phyloP scores from a whole-genome alignment of 1,140 invertebrate species.

The Akabosia matsudoensis region DNA sequence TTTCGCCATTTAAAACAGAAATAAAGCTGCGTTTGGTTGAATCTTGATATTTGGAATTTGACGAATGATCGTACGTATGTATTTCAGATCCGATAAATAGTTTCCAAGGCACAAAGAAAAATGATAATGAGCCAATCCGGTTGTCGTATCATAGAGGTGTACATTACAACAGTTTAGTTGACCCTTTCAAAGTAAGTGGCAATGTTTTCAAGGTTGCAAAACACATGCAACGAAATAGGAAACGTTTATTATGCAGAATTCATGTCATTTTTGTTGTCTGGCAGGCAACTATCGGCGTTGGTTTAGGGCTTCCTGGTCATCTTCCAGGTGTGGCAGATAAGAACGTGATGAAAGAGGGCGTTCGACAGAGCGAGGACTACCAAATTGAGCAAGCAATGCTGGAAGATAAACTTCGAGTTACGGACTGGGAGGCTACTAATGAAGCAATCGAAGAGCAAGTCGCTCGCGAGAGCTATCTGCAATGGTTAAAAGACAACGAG shows the following conservation, averaged over 20 bases:
- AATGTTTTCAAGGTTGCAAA: too few species aligned
- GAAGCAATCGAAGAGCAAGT: conserved; percentile 88
- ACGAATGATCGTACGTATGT: too few species aligned
- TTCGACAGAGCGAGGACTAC: conserved; percentile 75
- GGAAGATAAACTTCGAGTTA: conserved; percentile 85
- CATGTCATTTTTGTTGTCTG: not conserved
- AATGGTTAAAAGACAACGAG: conserved; percentile 76
- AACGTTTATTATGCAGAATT: not conserved
- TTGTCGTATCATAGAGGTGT: conserved; percentile 84
- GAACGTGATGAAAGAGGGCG: conserved; percentile 72
- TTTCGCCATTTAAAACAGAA: too few species aligned
- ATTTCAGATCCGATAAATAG: conserved; percentile 80
- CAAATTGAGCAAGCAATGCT: conserved; percentile 90
- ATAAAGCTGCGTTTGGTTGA: too few species aligned
- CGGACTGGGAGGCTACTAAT: conserved; percentile 91
- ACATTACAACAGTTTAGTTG: conserved; percentile 88
- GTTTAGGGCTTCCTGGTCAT: conserved; percentile 78
- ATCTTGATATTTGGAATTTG: too few species aligned
- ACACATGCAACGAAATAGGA: too few species aligned
- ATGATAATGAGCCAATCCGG: conserved; percentile 77
- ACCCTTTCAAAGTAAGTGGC: conserved; percentile 75
- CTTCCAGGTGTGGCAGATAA: conserved; percentile 75
- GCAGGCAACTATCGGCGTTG: conserved; percentile 72
- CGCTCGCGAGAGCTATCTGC: conserved; percentile 82
- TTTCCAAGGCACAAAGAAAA: conserved; percentile 72